These are phyloP conservation scores for Heterohyrax brucei DNA, from an alignment of 2,797 vertebrate genomes.

Conservation along the genomic window DNA sequence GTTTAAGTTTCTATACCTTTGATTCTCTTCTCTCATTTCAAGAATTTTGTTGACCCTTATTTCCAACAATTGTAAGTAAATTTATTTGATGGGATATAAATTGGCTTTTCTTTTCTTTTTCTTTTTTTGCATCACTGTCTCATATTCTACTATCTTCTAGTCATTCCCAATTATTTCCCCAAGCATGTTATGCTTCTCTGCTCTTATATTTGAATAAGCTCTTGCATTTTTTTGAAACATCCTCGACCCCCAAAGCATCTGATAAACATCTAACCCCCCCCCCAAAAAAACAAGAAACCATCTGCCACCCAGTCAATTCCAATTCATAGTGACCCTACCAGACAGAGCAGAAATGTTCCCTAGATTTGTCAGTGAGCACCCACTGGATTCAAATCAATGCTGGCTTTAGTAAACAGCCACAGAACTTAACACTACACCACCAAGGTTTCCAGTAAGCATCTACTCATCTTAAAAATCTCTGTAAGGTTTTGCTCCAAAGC, in stretches of 20 bases:
- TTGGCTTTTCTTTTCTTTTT: no score
- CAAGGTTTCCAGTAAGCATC: neutral
- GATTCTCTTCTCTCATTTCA: neutral
- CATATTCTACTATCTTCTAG: neutral
- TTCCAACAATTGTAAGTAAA: neutral
- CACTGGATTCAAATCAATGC: no score
- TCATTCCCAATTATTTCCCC: neutral
- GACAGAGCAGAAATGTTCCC: no score
- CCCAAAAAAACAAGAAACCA: no score
- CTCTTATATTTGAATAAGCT: neutral
- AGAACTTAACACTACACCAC: no score
- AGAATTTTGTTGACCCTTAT: neutral
- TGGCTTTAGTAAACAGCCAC: no score
- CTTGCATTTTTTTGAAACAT: neutral
- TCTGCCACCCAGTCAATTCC: no score
- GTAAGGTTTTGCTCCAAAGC: neutral
- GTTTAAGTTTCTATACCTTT: neutral
- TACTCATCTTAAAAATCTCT: neutral
- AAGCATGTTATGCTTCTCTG: neutral
- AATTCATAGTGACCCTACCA: no score
- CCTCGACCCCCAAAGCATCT: no score
- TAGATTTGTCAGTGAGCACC: no score
- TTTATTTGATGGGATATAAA: neutral
- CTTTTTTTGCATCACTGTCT: neutral
- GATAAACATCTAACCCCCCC: neutral